These are phyloP conservation scores for Pediacus dermestoides DNA, from an alignment of 2,888 invertebrate species.

Conservation along the genomic window DNA sequence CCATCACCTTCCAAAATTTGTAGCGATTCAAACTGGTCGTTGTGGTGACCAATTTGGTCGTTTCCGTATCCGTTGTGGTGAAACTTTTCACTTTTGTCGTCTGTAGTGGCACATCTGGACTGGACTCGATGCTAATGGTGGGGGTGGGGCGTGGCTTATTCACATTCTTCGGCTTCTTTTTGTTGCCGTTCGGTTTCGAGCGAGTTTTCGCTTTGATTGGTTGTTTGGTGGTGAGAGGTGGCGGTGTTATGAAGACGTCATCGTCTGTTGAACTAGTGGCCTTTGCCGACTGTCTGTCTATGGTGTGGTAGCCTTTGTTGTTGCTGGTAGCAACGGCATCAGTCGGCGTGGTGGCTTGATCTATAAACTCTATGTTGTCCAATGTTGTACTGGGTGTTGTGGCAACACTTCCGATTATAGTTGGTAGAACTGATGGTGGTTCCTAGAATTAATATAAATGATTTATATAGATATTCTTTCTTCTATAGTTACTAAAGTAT, in stretches of 20 bases:
- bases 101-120: conserved; percentile 6
- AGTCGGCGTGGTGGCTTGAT: conserved; percentile 63
- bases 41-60: conserved; percentile 40
- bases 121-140: conserved; percentile 18
- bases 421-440: conserved; percentile 34
- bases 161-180: conserved; percentile 38
- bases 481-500: no score
- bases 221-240: conserved; percentile 27
- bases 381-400: conserved; percentile 41
- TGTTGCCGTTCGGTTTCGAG: conserved; percentile 31
- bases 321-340: conserved; percentile 54
- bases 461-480: no score
- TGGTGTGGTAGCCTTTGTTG: conserved; percentile 42
- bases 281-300: conserved; percentile 50
- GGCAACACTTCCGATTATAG: conserved; percentile 35
- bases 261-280: conserved; percentile 47
- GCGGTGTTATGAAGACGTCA: conserved; percentile 31
- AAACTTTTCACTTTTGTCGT: conserved; percentile 31
- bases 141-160: conserved; percentile 23
- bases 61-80: conserved; percentile 39
- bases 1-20: conserved; percentile 43
- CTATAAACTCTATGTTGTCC: conserved; percentile 59
- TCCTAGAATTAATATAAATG: no score
- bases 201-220: conserved; percentile 13
- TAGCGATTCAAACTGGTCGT: conserved; percentile 44